These are phyloP conservation scores for Dorcus hopei DNA, from an alignment of 2,888 invertebrate species.

Conservation along the genomic window DNA sequence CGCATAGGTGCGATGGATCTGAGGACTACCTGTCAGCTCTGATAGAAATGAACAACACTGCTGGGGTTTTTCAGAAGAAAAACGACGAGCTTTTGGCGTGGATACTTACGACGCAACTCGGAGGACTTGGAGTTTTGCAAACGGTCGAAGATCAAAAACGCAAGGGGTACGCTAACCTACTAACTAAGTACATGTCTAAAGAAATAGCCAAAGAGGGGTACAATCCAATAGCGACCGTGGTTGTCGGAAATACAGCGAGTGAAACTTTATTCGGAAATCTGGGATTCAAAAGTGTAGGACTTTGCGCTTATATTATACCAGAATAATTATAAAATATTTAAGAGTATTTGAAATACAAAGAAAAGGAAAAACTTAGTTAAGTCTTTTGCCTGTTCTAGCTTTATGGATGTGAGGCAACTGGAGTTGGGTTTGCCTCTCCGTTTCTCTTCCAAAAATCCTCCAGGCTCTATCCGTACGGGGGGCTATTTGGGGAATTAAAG, in stretches of 20 bases:
- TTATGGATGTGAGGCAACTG: too few species aligned
- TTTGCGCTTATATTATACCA: constrained; percentile 3
- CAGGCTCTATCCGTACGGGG: too few species aligned
- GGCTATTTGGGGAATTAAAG: too few species aligned
- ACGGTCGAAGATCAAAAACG: constrained; percentile 39
- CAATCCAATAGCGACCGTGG: constrained; percentile 36
- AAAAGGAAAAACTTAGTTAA: too few species aligned
- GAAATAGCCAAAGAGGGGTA: constrained; percentile 39
- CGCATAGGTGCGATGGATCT: constrained; percentile 35
- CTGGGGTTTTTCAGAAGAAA: constrained; percentile 43
- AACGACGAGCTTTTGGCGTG: constrained; percentile 42
- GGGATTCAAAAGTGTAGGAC: constrained; percentile 32
- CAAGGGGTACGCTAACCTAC: constrained; percentile 43
- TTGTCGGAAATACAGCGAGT: constrained; percentile 39
- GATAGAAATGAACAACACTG: constrained; percentile 41
- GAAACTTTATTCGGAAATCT: constrained; percentile 39
- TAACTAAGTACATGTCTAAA: constrained; percentile 39
- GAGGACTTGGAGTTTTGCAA: constrained; percentile 42
- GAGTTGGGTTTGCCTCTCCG: too few species aligned
- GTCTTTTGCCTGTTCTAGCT: too few species aligned
- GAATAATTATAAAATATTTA: too few species aligned
- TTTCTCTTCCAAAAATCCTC: too few species aligned
- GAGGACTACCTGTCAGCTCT: constrained; percentile 37
- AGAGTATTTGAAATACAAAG: too few species aligned
- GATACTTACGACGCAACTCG: constrained; percentile 40